phyloP scores from a whole-genome alignment of 2,888 invertebrate genomes.

The Theretra japonica region DNA sequence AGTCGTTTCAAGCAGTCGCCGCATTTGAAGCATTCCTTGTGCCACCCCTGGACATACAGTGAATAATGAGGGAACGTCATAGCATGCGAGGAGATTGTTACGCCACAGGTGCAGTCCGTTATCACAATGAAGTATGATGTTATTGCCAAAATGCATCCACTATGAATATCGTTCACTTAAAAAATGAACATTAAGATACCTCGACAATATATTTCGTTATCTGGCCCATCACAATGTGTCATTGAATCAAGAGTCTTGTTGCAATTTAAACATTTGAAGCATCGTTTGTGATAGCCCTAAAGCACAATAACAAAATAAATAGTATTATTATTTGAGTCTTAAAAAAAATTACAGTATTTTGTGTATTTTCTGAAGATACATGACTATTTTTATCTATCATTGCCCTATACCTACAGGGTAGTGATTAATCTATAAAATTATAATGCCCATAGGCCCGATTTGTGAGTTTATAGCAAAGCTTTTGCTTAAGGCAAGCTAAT shows the following conservation, averaged over 20 bases:
- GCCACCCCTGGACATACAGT: constrained; percentile 91
- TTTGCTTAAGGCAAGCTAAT: too few relatives aligned
- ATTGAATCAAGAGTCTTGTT: constrained; percentile 94
- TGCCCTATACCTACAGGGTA: too few relatives aligned
- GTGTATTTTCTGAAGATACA: too few relatives aligned
- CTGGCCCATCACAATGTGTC: constrained; percentile 96
- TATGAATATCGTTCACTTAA: constrained; percentile 45
- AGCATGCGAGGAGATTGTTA: constrained; percentile 66
- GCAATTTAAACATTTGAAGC: constrained; percentile 95
- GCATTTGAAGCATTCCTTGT: constrained; percentile 97
- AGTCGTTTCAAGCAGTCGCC: constrained; percentile 93
- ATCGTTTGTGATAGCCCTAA: constrained; percentile 95
- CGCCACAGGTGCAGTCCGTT: constrained; percentile 66
- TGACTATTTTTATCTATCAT: too few relatives aligned
- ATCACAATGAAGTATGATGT: constrained; percentile 69
- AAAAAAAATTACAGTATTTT: neutral
- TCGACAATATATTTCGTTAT: constrained; percentile 96
- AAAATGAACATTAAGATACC: constrained; percentile 83
- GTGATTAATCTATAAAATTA: too few relatives aligned
- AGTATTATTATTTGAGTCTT: neutral
- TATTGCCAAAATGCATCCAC: constrained; percentile 59
- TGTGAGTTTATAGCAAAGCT: too few relatives aligned
- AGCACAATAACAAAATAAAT: constrained; percentile 51
- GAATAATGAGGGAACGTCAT: constrained; percentile 64
- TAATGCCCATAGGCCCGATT: too few relatives aligned